Evolutionary conservation across 2,888 invertebrate genomes (phyloP), one percentile per base, ranked within the genome.

Genomic region (Hemicrepidius hirtus): DNA sequence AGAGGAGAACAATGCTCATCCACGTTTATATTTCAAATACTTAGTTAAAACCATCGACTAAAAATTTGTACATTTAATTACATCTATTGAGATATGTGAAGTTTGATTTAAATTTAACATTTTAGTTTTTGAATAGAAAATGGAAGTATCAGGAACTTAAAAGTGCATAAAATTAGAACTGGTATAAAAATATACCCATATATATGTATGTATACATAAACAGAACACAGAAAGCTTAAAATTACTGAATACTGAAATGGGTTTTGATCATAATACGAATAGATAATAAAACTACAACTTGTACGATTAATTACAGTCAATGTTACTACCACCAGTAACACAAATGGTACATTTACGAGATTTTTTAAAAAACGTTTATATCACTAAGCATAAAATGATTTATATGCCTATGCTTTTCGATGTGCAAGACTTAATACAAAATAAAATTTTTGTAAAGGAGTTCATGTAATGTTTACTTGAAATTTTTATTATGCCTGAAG

Each of bases 201-300:
- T 72, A 28, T n/a, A n/a, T n/a, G n/a, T n/a, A n/a, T n/a, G n/a
- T n/a, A n/a, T n/a, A n/a, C n/a, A 24, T 24, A 73, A 73, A 68
- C 59, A 74, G 62, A 74, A 75, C 73, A 74, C 72, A 70, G 71
- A 69, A 77, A 68, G 71, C 72, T 71, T 72, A 76, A 75, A 73
- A 73, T 73, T 75, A 76, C 69, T 70, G 70, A 80, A 80, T 80
- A 80, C 79, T 80, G 80, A 76, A 73, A 76, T 74, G 79, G 77
- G 75, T 76, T 67, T 68, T 66, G 57, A 67, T 74, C 68, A 71
- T 60, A 73, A 68, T 74, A 70, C 57, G 49, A 70, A 74, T 71
- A 70, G 46, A 66, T 70, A 69, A 73, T 68, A 72, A 67, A 74
- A 73, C 49, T 65, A 71, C 40, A 55, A 70, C 40, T 76, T 66